Evolutionary conservation across 2,113 vertebrate species (phyloP), one percentile per base, ranked within the genome.

Genomic region (Lepisosteus osseus): DNA sequence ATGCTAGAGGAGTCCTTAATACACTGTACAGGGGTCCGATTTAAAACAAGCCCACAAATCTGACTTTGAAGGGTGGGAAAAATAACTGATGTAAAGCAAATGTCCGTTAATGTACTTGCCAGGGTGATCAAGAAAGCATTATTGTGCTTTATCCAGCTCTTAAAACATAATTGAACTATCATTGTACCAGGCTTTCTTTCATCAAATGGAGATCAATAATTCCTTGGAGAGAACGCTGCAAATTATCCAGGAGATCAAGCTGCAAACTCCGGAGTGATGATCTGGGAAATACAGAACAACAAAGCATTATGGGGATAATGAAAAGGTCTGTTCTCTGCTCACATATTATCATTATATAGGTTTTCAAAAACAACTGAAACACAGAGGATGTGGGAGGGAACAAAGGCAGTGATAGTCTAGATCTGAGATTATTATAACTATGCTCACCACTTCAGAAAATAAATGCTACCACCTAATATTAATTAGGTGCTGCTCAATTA

Each of bases 151-250:
- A 79, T 71, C 61, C 68, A 76, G 78, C 73, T 79, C 77, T 80
- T 78, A 61, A 74, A 82, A 76, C 74, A 59, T 86, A 86, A 86
- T 87, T 83, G 76, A 75, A 75, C 68, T 65, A 66, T 82, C 69
- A 72, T 71, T 77, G 79, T 79, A 79, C 72, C 70, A 67, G 76
- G 59, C 80, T 79, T 70, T 73, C 78, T 85, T 87, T 83, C 79
- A 86, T 86, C 86, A 84, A 43, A 54, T 76, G 59, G 3, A 72
- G 80, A 88, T 90, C 86, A 82, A 89, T 87, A 86, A 78, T 79
- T 74, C 79, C 43, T 55, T 67, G 68, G 83, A 83, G 79, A 71
- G 69, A 82, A 80, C 72, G 70, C 66, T 76, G 76, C 73, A 84
- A 85, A 85, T 84, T 68, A 85, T 85, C 71, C 75, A 4, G 11